These are phyloP conservation scores for Aramus guarauna DNA, from an alignment of 2,113 vertebrate genomes.

Conservation along the genomic window DNA sequence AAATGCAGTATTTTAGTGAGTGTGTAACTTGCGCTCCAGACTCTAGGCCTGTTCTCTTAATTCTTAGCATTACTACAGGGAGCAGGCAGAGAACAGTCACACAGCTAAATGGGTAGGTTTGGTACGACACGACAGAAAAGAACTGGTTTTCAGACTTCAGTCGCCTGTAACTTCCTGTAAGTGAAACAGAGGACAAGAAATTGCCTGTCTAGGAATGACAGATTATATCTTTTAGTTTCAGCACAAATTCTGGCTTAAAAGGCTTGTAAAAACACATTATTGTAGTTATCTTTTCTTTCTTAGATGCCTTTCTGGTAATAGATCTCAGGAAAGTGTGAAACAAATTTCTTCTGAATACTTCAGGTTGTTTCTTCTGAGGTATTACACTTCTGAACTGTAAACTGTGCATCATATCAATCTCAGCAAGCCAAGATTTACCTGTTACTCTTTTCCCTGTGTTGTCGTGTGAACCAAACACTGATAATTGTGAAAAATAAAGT, in stretches of 20 bases:
- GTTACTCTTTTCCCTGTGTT: not conserved
- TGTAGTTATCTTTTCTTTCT: not conserved
- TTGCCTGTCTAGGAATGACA: not conserved
- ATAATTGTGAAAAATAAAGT: not conserved
- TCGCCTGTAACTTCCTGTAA: not conserved
- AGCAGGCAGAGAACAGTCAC: not conserved
- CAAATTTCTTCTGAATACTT: not conserved
- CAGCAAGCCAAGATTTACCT: not conserved
- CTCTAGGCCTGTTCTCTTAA: not conserved
- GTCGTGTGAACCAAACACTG: not conserved
- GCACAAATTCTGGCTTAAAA: not conserved
- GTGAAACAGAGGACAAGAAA: not conserved
- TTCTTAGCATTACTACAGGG: not conserved
- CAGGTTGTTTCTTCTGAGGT: not conserved
- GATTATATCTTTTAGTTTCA: not conserved
- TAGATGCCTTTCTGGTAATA: not conserved
- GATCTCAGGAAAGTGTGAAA: not conserved
- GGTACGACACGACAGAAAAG: not conserved
- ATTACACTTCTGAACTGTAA: not conserved
- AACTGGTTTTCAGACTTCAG: not conserved
- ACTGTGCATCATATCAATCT: not conserved
- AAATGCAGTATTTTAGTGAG: not conserved
- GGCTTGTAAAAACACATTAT: not conserved
- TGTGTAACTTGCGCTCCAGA: not conserved
- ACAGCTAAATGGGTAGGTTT: not conserved